These are phyloP conservation scores for Epinotia bilunana DNA, from an alignment of 2,888 invertebrate species.

Conservation along the genomic window DNA sequence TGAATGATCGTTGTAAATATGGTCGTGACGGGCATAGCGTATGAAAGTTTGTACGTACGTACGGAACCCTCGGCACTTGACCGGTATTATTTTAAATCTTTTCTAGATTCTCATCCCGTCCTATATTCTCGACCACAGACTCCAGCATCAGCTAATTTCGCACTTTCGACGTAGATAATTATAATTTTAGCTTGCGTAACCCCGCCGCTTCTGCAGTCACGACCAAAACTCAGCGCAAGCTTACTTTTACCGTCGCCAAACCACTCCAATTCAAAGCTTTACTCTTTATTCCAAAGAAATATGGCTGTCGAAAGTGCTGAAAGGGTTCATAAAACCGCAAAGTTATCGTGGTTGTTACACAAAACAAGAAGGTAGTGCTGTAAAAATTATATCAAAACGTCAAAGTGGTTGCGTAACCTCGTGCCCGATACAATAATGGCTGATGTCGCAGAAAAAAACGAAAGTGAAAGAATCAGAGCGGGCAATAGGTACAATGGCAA, in stretches of 20 bases:
- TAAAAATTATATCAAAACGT: constrained; percentile 84
- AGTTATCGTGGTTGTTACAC: constrained; percentile 56
- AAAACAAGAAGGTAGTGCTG: constrained; percentile 59
- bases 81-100: not conserved
- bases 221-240: constrained; percentile 66
- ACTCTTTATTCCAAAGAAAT: constrained; percentile 48
- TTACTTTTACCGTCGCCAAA: constrained; percentile 50
- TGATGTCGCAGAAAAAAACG: constrained; percentile 82
- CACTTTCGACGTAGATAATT: constrained; percentile 81
- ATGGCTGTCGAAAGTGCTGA: constrained; percentile 46
- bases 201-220: constrained; percentile 80
- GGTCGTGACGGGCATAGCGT: no score
- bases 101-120: constrained; percentile 47
- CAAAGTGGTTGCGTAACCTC: constrained; percentile 81
- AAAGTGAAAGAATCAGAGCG: constrained; percentile 80
- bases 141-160: constrained; percentile 67
- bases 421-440: constrained; percentile 79
- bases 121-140: constrained; percentile 40
- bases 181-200: constrained; percentile 76
- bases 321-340: constrained; percentile 42
- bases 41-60: no score
- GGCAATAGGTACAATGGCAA: constrained; percentile 78
- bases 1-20: no score
- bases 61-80: no score
- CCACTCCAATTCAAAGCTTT: constrained; percentile 42